Evolutionary conservation across 2,888 invertebrate species (phyloP), one percentile per base, ranked within the genome.

Genomic region (Uropetala carovei): DNA sequence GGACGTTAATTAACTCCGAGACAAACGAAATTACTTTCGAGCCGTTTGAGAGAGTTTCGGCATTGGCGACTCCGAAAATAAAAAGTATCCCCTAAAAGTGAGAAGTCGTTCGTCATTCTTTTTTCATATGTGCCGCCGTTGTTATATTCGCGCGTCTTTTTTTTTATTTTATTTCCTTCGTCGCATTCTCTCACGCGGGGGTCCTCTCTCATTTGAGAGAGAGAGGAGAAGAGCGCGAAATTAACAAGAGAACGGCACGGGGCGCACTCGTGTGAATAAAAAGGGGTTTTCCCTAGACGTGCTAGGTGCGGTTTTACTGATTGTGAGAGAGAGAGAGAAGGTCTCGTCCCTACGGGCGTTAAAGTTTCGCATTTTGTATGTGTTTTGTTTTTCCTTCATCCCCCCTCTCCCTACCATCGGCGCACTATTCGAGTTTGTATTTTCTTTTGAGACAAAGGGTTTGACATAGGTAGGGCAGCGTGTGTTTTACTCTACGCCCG

Each of bases 1-100:
- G 22, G 75, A 75, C 75, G 75, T 75, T 75, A 75, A 75, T 75
- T 75, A 75, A 75, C 75, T 75, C 22, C 75, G 75, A 75, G 27
- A 75, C 75, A 75, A 75, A 75, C 27, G 22, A 27, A 27, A 75
- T 75, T 22, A 75, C 75, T 75, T 75, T 11, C 75, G 75, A 75
- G 75, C 75, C 22, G 75, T 75, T 75, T 75, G 75, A 75, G 75
- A 75, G 75, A 27, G 27, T 75, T 27, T 18, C 68, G 22, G 22
- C 68, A 8, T 43, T 22, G 22, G 22, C 68, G 22, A 16, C 68
- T 22, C 22, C 22, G 75, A 75, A 75, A 75, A 75, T 27, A 75
- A 13, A 27, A 9, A 75, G 75, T 4, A 75, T 43, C 43, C 43
- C 5, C 43, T 5, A 43, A 43, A 14, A 27, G 75, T 4, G 27